Evolutionary conservation across 2,113 vertebrate species (phyloP), one percentile per base, ranked within the genome.

Genomic region (Reinhardtius hippoglossoides): DNA sequence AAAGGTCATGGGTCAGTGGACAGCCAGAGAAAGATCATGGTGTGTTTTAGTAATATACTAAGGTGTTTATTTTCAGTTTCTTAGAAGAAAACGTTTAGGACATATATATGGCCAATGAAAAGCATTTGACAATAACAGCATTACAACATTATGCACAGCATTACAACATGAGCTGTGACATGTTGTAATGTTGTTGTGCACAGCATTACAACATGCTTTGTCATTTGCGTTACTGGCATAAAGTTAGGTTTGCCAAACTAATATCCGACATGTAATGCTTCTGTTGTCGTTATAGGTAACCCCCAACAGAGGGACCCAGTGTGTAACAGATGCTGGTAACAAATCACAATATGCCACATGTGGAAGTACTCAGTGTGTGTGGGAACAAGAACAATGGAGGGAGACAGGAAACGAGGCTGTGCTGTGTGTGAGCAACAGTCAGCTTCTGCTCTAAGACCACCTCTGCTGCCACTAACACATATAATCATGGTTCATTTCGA

Each of bases 221-320:
- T 18, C 18, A 52, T 52, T 52, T 52, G 18, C 48, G 7, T 52
- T 52, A 8, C 14, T 52, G 20, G n/a, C 50, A 50, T 15, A 44
- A 18, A 50, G 15, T 46, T 2, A 46, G 44, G 44, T 40, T 9
- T 40, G 37, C 37, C 42, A 48, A 18, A 18, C 4, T 16, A 9
- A 52, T 18, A 60, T 4, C 4, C 1, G 12, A 20, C 37, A 15
- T 15, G 10, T 16, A 40, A 23, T 9, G 44, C 14, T 64, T 31
- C 12, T 24, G 58, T 10, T 79, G 83, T 71, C 21, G 10, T 74
- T 85, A 35, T 62, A 72, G 15, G 0, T 4, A 0, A 40, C 18
- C 8, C 2, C 86, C 93, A 92, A 15, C 83, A 93, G 93, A 84
- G 85, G 91, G 86, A 66, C 21, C 63, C 27, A 12, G 48, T 62